A percentile compares a stretch with the other conserved stretches of the same genome.
Evolutionary conservation across 2,113 vertebrate genomes (phyloP).

Genomic region (Tyrannus savana): DNA sequence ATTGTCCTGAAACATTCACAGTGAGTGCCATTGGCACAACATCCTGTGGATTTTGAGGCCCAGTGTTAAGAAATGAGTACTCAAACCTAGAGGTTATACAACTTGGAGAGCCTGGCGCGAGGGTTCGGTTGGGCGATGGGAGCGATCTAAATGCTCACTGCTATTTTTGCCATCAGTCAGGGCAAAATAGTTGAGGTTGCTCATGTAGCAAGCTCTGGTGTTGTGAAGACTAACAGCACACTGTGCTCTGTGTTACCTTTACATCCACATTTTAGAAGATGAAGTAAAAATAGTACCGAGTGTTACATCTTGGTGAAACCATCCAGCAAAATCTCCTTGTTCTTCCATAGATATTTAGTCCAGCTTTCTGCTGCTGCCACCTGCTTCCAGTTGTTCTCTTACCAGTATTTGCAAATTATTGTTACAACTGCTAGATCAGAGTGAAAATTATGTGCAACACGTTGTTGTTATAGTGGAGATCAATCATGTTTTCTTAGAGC

Average conservation of each 20-base stretch:
- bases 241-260: background rate
- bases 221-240: background rate
- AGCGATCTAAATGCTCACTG: rapidly evolving
- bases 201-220: background rate
- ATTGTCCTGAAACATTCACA: background rate
- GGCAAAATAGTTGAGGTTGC: background rate
- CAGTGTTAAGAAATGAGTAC: background rate
- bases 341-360: background rate
- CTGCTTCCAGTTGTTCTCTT: background rate
- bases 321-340: background rate
- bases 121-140: rapidly evolving
- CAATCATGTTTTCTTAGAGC: background rate
- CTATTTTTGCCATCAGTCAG: background rate
- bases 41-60: background rate
- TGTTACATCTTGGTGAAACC: background rate
- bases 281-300: background rate
- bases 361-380: background rate
- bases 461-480: background rate
- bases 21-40: background rate
- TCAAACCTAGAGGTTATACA: background rate
- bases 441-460: background rate
- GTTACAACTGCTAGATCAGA: background rate
- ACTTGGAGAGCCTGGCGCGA: background rate
- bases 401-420: background rate
- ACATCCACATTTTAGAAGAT: background rate